phyloP scores from a whole-genome alignment of 2,797 vertebrate genomes.

The Corythornis leucogaster region DNA sequence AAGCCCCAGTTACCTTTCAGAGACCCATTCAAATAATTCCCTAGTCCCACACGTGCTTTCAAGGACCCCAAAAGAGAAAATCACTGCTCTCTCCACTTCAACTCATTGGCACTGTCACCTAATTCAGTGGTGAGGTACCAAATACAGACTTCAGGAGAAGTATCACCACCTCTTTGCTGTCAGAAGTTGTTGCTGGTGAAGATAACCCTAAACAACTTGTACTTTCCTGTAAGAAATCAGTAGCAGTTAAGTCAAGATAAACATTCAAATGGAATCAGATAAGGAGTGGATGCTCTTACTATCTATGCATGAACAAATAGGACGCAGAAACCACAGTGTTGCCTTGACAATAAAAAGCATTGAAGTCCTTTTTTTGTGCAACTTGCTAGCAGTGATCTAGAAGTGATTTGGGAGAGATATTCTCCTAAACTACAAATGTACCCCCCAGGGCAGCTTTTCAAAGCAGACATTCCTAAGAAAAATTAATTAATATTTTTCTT shows the following conservation, averaged over 20 bases:
- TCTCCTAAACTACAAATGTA: slow-evolving; percentile 49
- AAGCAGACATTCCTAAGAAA: slow-evolving; percentile 49
- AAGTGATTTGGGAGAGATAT: slow-evolving; percentile 45
- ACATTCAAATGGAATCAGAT: slow-evolving; percentile 59
- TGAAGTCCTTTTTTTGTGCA: slow-evolving; percentile 32
- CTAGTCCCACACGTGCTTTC: neutral
- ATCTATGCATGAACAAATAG: slow-evolving; percentile 45
- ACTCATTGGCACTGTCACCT: neutral
- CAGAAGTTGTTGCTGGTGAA: slow-evolving; percentile 18
- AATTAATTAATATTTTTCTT: slow-evolving; percentile 38
- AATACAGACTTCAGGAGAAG: neutral
- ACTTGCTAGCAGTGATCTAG: slow-evolving; percentile 44
- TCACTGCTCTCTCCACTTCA: neutral
- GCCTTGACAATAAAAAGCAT: slow-evolving; percentile 65
- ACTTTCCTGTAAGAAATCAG: slow-evolving; percentile 24
- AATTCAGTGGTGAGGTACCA: neutral
- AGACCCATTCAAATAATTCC: neutral
- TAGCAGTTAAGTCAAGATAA: slow-evolving; percentile 49
- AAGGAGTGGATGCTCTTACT: slow-evolving; percentile 48
- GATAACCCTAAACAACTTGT: slow-evolving; percentile 30
- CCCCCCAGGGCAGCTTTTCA: slow-evolving; percentile 60
- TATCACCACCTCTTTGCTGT: neutral
- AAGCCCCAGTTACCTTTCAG: neutral
- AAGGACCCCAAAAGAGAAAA: neutral
- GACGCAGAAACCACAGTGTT: slow-evolving; percentile 51